These are phyloP conservation scores for Telmatochromis brachygnathus DNA, from an alignment of 2,113 vertebrate species.

Conservation along the genomic window DNA sequence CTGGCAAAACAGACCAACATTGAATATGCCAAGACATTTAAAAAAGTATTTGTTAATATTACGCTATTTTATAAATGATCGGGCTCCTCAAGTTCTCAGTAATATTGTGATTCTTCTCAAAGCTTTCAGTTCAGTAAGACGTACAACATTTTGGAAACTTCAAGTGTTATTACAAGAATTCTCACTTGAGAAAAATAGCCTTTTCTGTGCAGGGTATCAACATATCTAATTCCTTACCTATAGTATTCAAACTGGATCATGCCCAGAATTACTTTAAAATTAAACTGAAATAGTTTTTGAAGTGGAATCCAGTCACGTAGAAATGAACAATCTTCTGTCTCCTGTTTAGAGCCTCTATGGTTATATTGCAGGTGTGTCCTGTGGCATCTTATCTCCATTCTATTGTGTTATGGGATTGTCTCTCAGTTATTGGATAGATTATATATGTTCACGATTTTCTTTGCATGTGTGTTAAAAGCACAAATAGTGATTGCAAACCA, in stretches of 20 bases:
- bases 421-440: not conserved
- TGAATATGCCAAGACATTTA: not conserved
- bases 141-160: not conserved
- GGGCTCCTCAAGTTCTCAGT: not conserved
- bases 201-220: not conserved
- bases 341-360: not conserved
- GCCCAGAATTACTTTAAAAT: not conserved
- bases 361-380: not conserved
- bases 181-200: not conserved
- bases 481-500: not conserved
- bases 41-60: not conserved
- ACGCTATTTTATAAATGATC: not conserved
- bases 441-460: not conserved
- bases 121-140: not conserved
- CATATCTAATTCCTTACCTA: not conserved
- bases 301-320: not conserved
- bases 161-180: not conserved
- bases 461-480: not conserved
- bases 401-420: not conserved
- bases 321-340: not conserved
- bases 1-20: not conserved
- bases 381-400: not conserved
- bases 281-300: not conserved
- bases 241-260: not conserved
- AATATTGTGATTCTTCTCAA: not conserved